Conservation (phyloP, 2,888 invertebrate genomes). For the Kuschelorhynchus macadamiae region DNA sequence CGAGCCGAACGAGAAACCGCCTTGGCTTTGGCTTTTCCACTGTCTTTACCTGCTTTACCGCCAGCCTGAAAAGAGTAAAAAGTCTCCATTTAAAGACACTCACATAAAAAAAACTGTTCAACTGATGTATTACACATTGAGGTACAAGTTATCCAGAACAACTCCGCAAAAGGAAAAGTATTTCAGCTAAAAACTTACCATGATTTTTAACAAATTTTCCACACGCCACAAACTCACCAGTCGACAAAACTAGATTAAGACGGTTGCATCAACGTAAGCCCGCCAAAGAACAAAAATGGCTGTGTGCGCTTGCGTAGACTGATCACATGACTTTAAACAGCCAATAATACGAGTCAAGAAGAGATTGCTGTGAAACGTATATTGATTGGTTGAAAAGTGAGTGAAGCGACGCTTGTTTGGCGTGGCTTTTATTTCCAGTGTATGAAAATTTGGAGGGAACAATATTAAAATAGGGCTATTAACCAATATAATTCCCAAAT, state of each 20-base stretch:
- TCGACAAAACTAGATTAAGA: constrained; percentile 57
- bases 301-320: constrained; percentile 48
- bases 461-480: no score
- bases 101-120: constrained; percentile 35
- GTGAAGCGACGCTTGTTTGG: constrained; percentile 55
- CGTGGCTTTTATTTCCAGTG: constrained; percentile 41
- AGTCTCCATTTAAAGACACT: constrained; percentile 53
- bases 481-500: no score
- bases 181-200: constrained; percentile 66
- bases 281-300: constrained; percentile 60
- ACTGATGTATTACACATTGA: neutral
- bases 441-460: constrained; percentile 50
- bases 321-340: constrained; percentile 64
- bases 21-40: constrained; percentile 99
- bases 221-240: constrained; percentile 54
- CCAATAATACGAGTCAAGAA: constrained; percentile 60
- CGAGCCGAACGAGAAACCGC: constrained; percentile 99
- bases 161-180: constrained; percentile 24
- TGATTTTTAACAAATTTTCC: constrained; percentile 55
- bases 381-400: constrained; percentile 59
- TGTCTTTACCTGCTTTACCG: constrained; percentile 99
- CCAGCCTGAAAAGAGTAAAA: constrained; percentile 85
- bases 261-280: constrained; percentile 57
- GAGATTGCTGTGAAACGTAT: constrained; percentile 51
- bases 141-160: constrained; percentile 21